Percentiles rank a stretch among this genome's conserved stretches.
Conservation (phyloP, 2,797 vertebrate genomes). For the Halcyon chelicuti region DNA sequence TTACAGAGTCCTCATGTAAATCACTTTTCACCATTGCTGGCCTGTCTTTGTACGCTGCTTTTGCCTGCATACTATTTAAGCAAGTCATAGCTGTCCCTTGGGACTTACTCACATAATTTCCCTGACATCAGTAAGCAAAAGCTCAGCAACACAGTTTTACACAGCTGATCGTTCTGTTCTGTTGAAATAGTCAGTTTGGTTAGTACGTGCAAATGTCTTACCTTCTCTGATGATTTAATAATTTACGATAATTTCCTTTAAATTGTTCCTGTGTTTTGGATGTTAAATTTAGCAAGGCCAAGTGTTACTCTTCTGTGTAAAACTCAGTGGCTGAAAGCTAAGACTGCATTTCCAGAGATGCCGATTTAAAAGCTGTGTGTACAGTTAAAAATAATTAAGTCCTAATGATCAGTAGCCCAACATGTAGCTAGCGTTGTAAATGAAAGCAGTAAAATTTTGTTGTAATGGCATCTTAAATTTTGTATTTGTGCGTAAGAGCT, state of each 20-base stretch:
- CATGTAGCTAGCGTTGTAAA: background rate
- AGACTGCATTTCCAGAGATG: background rate
- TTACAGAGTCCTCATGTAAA: background rate
- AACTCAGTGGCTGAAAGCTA: background rate
- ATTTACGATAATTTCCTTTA: background rate
- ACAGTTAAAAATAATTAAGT: background rate
- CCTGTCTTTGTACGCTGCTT: background rate
- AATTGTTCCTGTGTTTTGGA: background rate
- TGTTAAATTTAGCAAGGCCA: background rate
- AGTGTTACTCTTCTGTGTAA: background rate
- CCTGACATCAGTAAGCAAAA: background rate
- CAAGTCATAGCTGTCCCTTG: background rate
- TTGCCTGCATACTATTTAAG: background rate
- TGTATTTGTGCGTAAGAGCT: background rate
- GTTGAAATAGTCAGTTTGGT: background rate
- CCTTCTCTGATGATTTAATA: background rate
- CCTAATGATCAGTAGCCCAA: background rate
- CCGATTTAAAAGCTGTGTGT: background rate
- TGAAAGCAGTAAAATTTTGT: constrained; percentile 2
- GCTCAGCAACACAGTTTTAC: background rate
- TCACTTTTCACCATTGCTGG: background rate
- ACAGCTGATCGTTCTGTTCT: background rate
- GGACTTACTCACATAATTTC: rapidly evolving
- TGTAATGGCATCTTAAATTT: background rate
- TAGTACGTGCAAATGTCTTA: background rate